Conservation (phyloP, 2,113 vertebrate species). For the Varanus komodoensis region DNA sequence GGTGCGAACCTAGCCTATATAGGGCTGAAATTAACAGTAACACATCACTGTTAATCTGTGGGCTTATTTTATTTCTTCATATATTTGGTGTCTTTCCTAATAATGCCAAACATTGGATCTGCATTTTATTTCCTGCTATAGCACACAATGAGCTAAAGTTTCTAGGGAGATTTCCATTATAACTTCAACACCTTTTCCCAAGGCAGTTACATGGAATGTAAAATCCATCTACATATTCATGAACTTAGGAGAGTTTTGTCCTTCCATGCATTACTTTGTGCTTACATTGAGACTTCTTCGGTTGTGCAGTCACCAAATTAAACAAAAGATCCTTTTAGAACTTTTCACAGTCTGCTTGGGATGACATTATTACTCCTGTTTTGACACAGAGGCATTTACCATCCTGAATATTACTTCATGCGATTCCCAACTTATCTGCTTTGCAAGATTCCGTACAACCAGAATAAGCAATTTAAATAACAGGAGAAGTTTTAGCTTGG, state of each 20-base stretch:
- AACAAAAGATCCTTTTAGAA: neutral
- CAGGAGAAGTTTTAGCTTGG: slow-evolving; percentile 37
- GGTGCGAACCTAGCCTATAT: neutral
- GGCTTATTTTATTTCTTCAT: neutral
- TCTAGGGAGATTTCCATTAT: neutral
- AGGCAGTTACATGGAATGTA: neutral
- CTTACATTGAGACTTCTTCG: neutral
- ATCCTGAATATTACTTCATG: neutral
- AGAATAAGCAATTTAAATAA: slow-evolving; percentile 50
- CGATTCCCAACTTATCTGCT: neutral
- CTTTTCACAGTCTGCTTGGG: neutral
- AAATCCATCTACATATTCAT: neutral
- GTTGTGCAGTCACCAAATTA: neutral
- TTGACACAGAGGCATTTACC: neutral
- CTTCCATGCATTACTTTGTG: neutral
- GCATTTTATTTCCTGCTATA: neutral
- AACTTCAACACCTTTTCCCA: neutral
- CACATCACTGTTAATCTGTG: neutral
- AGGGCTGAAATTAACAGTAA: neutral
- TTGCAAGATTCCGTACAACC: neutral
- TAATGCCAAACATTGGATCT: neutral
- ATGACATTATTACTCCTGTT: neutral
- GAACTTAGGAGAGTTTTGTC: neutral
- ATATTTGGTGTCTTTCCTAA: neutral
- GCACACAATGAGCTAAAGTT: neutral